Percentiles rank a stretch among this genome's conserved stretches.
Conservation (phyloP, 2,888 invertebrate genomes). For the Strigamia maritima region DNA sequence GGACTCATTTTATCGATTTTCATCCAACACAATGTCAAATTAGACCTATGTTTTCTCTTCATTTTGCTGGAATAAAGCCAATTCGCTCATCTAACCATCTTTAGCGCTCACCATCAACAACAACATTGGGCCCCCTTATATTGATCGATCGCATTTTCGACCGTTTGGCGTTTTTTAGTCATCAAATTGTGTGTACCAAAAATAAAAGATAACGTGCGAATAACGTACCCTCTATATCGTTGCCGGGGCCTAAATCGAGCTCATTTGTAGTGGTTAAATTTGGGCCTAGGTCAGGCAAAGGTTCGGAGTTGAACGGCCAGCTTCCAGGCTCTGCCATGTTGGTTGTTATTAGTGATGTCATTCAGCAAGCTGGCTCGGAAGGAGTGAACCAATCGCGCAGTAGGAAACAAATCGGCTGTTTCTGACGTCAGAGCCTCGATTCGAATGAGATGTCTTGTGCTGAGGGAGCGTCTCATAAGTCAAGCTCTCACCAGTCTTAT, state of each 20-base stretch:
- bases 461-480: too few species aligned
- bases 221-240: slow-evolving; percentile 41
- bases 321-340: slow-evolving; percentile 41
- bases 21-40: not conserved
- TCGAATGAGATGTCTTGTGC: not conserved
- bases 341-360: slow-evolving; percentile 28
- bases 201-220: not conserved
- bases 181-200: not conserved
- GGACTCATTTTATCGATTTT: not conserved
- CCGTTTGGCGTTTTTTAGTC: not conserved
- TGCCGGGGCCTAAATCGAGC: slow-evolving; percentile 39
- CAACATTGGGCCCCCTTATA: not conserved
- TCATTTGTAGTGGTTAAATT: slow-evolving; percentile 39
- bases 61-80: not conserved
- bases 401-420: slow-evolving; percentile 21
- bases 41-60: not conserved
- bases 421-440: not conserved
- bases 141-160: not conserved
- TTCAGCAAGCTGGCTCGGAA: not conserved
- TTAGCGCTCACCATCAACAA: not conserved
- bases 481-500: too few species aligned
- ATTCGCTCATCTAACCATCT: not conserved
- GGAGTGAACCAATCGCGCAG: not conserved
- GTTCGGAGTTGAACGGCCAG: slow-evolving; percentile 41
- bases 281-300: slow-evolving; percentile 41